Percentiles rank a stretch among this genome's conserved stretches.
Evolutionary conservation across 1,140 invertebrate species (phyloP).

Genomic region (Drosophila guanche): DNA sequence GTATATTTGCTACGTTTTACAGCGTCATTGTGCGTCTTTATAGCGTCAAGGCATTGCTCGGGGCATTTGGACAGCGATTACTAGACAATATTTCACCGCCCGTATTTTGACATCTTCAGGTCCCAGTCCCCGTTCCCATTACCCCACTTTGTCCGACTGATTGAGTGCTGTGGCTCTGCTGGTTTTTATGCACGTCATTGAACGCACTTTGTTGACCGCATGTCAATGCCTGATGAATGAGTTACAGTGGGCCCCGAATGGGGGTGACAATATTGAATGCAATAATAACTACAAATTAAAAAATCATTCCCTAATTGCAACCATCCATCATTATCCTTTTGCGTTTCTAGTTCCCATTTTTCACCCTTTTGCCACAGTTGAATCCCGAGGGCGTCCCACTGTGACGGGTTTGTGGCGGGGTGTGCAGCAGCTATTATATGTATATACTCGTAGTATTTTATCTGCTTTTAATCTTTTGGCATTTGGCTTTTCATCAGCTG

Average conservation of each 20-base stretch:
- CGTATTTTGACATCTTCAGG: slow-evolving; percentile 31
- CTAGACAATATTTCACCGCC: slow-evolving; percentile 75
- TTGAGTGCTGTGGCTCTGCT: slow-evolving; percentile 62
- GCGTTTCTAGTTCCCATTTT: slow-evolving; percentile 12
- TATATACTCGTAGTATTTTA: slow-evolving; percentile 52
- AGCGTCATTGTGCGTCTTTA: slow-evolving; percentile 59
- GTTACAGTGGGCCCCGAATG: slow-evolving; percentile 35
- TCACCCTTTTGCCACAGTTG: neutral
- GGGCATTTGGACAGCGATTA: slow-evolving; percentile 71
- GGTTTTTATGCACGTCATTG: slow-evolving; percentile 79
- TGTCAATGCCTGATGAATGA: slow-evolving; percentile 65
- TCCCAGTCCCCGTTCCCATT: slow-evolving; percentile 25
- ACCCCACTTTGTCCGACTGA: slow-evolving; percentile 52
- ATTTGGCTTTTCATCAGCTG: slow-evolving; percentile 76
- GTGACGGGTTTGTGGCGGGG: slow-evolving; percentile 13
- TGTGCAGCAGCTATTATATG: slow-evolving; percentile 69
- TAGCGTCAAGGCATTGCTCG: slow-evolving; percentile 46
- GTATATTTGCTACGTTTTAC: slow-evolving; percentile 33
- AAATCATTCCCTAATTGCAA: slow-evolving; percentile 31
- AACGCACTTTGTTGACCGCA: slow-evolving; percentile 79
- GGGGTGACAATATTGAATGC: neutral
- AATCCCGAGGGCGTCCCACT: slow-evolving; percentile 5
- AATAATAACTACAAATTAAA: slow-evolving; percentile 27
- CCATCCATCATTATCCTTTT: slow-evolving; percentile 33
- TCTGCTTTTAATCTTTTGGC: slow-evolving; percentile 79